phyloP scores from a whole-genome alignment of 2,888 invertebrate genomes.

The Caenorhabditis macrosperma region DNA sequence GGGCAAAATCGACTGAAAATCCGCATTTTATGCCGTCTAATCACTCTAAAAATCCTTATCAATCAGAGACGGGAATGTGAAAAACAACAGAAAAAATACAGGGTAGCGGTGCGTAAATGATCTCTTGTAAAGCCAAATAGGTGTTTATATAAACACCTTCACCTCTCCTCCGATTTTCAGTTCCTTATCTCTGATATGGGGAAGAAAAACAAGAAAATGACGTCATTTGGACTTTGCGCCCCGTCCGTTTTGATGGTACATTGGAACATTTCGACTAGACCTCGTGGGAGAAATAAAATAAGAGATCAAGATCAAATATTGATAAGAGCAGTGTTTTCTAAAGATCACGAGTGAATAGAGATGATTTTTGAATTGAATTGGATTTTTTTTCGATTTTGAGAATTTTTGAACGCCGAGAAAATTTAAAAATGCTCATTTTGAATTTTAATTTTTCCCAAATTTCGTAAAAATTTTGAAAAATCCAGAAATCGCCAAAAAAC shows the following conservation, averaged over 20 bases:
- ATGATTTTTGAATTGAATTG: too few species aligned
- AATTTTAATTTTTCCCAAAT: too few species aligned
- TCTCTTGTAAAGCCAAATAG: background rate
- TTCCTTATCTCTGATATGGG: conserved; percentile 23
- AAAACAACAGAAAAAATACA: background rate
- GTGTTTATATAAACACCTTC: conserved; percentile 37
- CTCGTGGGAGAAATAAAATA: conserved; percentile 25
- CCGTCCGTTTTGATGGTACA: too few species aligned
- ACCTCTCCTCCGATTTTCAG: background rate
- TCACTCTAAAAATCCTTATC: too few species aligned
- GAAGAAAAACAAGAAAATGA: conserved; percentile 42
- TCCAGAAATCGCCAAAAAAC: too few species aligned
- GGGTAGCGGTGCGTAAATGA: background rate
- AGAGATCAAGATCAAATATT: conserved; percentile 18
- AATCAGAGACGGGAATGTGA: background rate
- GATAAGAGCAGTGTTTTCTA: background rate
- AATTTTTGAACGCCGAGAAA: too few species aligned
- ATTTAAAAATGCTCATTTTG: too few species aligned
- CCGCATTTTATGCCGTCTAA: too few species aligned
- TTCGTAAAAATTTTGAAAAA: too few species aligned
- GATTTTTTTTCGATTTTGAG: too few species aligned
- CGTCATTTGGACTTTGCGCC: conserved; percentile 28
- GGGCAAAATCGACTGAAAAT: too few species aligned
- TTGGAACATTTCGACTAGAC: conserved; percentile 5
- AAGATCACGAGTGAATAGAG: too few species aligned